Evolutionary conservation across 2,888 invertebrate genomes (phyloP).

Genomic region (Hirudinaria manillensis): DNA sequence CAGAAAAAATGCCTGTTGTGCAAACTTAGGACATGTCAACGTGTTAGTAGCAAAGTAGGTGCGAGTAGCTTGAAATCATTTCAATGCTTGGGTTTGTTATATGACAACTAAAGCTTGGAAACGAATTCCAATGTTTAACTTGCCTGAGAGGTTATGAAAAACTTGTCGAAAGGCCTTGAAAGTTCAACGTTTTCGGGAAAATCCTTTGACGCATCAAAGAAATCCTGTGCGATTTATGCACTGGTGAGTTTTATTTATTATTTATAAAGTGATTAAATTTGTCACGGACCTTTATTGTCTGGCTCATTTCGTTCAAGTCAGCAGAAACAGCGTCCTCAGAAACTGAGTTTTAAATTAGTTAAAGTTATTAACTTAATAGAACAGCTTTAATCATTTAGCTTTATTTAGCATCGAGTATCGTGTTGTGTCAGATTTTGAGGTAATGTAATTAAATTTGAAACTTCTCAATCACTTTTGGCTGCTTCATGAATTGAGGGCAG

Average conservation of each 20-base stretch:
- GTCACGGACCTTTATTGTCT: not conserved
- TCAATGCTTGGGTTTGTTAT: not conserved
- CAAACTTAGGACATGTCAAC: not conserved
- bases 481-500: conserved; percentile 47
- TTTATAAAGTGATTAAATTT: not conserved
- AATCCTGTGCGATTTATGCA: not conserved
- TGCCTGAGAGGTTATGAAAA: not conserved
- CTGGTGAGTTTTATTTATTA: not conserved
- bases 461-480: conserved; percentile 45
- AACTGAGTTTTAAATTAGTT: not conserved
- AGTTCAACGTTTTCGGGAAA: not conserved
- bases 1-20: conserved; percentile 43
- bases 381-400: no score
- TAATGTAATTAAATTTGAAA: no score
- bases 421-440: no score
- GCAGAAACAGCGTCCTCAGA: not conserved
- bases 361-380: no score
- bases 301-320: not conserved
- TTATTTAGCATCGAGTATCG: not conserved
- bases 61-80: not conserved
- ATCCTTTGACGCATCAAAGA: not conserved
- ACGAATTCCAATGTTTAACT: not conserved
- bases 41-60: not conserved
- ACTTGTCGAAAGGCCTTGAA: not conserved
- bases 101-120: not conserved